phyloP scores from a whole-genome alignment of 2,113 vertebrate species.

The Thryonomys swinderianus region DNA sequence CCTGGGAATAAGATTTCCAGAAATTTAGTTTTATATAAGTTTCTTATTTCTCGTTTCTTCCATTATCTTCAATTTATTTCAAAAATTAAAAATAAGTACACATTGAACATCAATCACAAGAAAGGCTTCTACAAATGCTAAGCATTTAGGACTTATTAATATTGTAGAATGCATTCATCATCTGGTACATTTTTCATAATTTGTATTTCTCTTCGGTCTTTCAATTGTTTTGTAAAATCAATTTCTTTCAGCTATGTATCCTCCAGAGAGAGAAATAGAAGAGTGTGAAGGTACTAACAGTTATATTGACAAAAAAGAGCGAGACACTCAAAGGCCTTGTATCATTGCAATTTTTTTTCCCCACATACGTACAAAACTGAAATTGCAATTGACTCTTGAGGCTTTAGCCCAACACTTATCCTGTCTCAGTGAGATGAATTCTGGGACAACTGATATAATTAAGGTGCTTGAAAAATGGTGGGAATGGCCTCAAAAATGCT shows the following conservation, averaged over 20 bases:
- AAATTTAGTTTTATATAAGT: neutral
- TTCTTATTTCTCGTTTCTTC: constrained; percentile 37
- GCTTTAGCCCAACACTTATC: neutral
- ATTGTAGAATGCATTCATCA: constrained; percentile 32
- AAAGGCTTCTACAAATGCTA: constrained; percentile 47
- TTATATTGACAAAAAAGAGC: constrained; percentile 17
- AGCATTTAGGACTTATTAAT: constrained; percentile 30
- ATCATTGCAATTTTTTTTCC: neutral
- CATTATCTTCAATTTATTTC: neutral
- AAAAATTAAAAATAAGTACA: constrained; percentile 43
- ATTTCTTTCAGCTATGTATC: constrained; percentile 21
- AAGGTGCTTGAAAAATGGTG: constrained; percentile 12
- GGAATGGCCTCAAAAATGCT: neutral
- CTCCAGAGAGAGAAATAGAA: constrained; percentile 33
- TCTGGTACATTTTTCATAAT: constrained; percentile 44
- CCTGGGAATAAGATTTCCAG: neutral
- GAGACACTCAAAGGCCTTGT: constrained; percentile 40
- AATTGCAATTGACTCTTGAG: constrained; percentile 49
- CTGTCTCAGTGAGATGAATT: constrained; percentile 40
- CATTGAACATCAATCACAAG: constrained; percentile 3
- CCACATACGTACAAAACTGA: constrained; percentile 8
- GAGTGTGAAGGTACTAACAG: constrained; percentile 18
- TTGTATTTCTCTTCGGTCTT: constrained; percentile 51
- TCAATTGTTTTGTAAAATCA: constrained; percentile 66
- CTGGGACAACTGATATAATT: neutral